Evolutionary conservation across 2,797 vertebrate genomes (phyloP), one percentile per base, ranked within the genome.

Genomic region (Cyclura pinguis): DNA sequence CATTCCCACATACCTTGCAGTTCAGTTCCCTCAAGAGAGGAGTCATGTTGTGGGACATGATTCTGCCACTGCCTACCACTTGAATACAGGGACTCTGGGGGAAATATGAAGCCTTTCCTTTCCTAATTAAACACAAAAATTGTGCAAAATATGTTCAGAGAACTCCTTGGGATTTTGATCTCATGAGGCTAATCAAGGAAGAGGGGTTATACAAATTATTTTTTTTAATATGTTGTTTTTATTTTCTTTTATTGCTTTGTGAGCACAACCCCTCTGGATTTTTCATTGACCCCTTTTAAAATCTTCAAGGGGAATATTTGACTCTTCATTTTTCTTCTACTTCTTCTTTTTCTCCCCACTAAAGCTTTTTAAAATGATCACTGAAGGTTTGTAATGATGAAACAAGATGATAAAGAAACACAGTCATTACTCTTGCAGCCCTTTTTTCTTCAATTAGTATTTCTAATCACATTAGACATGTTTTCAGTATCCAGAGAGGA

Each of bases 391-490:
- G 85, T 93, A 94, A 92, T 94, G 89, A 95, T 93, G 95, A 94
- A 92, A 74, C 89, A 93, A 92, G 91, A 95, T 95, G 91, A 90
- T 81, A 91, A 94, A 94, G 92, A 91, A 95, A 88, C 88, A 69
- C 35, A 93, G 88, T 95, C 93, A 92, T 96, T 94, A 91, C 94
- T 92, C 88, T 92, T 91, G 84, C 92, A 93, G 94, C 90, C 92
- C 93, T 95, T 97, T 97, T 96, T 96, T 95, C 95, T 95, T 94
- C 96, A 96, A 96, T 97, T 97, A 96, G 95, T 96, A 92, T 96
- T 96, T 96, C 96, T 97, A 97, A 97, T 97, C 96, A 96, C 93
- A 96, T 97, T 95, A 97, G 96, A 96, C 97, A 93, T 96, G 96
- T 96, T 96, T 97, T 95, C 95, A 94, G 96, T 95, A 97, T 96